These are phyloP conservation scores for Callosobruchus maculatus DNA, from an alignment of 2,888 invertebrate genomes.

Conservation along the genomic window DNA sequence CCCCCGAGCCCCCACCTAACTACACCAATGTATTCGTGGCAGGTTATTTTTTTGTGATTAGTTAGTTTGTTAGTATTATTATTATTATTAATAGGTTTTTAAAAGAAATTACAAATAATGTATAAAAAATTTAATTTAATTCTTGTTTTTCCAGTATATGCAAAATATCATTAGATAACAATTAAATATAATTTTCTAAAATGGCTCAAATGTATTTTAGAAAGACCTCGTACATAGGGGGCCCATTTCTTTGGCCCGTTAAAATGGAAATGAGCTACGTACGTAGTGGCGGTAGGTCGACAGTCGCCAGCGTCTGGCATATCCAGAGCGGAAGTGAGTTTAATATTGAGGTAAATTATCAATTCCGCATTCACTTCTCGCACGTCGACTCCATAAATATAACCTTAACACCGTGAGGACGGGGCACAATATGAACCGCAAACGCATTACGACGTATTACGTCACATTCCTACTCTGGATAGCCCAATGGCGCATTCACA, in stretches of 20 bases:
- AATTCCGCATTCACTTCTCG: slow-evolving; percentile 46
- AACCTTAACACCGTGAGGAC: slow-evolving; percentile 22
- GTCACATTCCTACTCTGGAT: background rate
- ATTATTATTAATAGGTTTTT: too few species aligned
- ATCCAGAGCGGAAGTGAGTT: slow-evolving; percentile 15
- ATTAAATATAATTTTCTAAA: too few species aligned
- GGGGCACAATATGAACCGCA: background rate
- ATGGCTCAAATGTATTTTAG: background rate
- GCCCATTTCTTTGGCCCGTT: slow-evolving; percentile 5
- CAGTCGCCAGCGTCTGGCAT: background rate
- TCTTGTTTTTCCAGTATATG: too few species aligned
- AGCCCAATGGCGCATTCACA: background rate
- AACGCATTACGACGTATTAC: background rate
- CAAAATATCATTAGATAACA: too few species aligned
- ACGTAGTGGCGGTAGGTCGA: slow-evolving; percentile 4
- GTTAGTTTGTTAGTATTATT: too few species aligned
- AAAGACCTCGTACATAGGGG: background rate
- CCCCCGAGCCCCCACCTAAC: too few species aligned
- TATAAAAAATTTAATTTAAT: too few species aligned
- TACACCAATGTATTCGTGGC: too few species aligned
- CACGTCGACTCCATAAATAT: slow-evolving; percentile 38
- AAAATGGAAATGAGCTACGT: slow-evolving; percentile 20
- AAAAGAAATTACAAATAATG: too few species aligned
- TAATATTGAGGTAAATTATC: slow-evolving; percentile 30
- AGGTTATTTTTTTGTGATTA: too few species aligned